Evolutionary conservation across 1,140 invertebrate species (phyloP), one percentile per base, ranked within the genome.

Genomic region (Tenebrio molitor): DNA sequence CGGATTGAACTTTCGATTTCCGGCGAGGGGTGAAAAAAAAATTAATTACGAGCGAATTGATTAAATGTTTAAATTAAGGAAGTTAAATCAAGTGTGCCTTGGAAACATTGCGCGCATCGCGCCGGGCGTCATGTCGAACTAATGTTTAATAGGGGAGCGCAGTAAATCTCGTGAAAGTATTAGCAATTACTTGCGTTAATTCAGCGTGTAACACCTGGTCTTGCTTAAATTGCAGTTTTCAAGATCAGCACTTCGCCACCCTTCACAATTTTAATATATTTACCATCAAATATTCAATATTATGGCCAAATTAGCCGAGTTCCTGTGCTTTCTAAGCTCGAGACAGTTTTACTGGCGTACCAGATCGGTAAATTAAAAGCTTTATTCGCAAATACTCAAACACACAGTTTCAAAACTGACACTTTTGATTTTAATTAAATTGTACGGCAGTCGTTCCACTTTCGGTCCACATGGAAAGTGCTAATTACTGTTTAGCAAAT

Each of bases 181-280:
- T 81, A 80, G 79, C 78, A 81, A 81, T 81, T 81, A 81, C 78
- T 79, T 74, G 74, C 78, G 79, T 77, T 81, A 81, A 81, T 81
- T 81, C 77, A 74, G 75, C 76, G 74, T 79, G 76, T 76, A 80
- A 79, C 77, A 80, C 79, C 76, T 79, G 77, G 72, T 73, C 73
- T 76, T 76, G 72, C 72, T 71, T 63, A 77, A 77, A 77, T 76
- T 76, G 76, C 76, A 73, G 41, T 77, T 75, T 75, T 75, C 50
- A 39, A 34, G 44, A 69, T 74, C 73, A 42, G 44, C 73, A 69
- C 73, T 62, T 69, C 21, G 46, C 42, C 65, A 72, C 70, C 70
- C 70, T 70, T 62, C 68, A 70, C 33, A 70, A 70, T 58, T 44
- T 66, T 72, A 72, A 72, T 72, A 72, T 72, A 72, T 72, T 72